Conservation (phyloP, 2,113 vertebrate species). For the western clawed frog (Xenopus tropicalis) region DNA sequence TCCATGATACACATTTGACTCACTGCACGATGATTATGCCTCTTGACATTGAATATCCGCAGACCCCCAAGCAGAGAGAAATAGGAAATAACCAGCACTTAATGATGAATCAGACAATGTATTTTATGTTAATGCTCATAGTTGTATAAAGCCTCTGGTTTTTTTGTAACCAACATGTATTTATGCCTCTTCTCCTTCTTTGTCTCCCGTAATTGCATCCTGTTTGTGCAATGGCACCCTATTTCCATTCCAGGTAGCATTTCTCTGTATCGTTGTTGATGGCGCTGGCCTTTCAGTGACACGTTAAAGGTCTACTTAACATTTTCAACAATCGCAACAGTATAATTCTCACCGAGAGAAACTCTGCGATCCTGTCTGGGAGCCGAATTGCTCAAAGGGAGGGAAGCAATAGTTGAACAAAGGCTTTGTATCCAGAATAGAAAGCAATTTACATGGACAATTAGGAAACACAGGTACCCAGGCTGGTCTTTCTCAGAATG, state of each 20-base stretch:
- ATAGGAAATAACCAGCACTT: background rate
- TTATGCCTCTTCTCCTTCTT: slow-evolving; percentile 21
- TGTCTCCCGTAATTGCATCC: slow-evolving; percentile 24
- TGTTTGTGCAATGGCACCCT: slow-evolving; percentile 16
- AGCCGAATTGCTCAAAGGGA: slow-evolving; percentile 63
- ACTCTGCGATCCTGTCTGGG: slow-evolving; percentile 50
- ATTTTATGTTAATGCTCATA: slow-evolving; percentile 1
- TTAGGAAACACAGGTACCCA: slow-evolving; percentile 45
- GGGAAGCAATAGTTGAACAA: slow-evolving; percentile 52
- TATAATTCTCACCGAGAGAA: slow-evolving; percentile 52
- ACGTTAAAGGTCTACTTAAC: slow-evolving; percentile 56
- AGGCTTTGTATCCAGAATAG: slow-evolving; percentile 63
- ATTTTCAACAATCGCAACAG: slow-evolving; percentile 52
- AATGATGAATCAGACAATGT: background rate
- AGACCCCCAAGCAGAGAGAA: background rate
- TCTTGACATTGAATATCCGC: background rate
- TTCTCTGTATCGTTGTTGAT: slow-evolving; percentile 18
- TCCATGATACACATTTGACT: background rate
- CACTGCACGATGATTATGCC: background rate
- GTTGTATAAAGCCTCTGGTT: background rate
- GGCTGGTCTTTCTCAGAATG: slow-evolving; percentile 4
- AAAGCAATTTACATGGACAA: slow-evolving; percentile 72
- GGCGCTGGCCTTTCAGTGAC: slow-evolving; percentile 34
- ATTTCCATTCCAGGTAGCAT: slow-evolving; percentile 19
- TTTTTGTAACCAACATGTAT: slow-evolving; percentile 20